phyloP scores from a whole-genome alignment of 2,888 invertebrate genomes.

The Ischnus inquisitorius region DNA sequence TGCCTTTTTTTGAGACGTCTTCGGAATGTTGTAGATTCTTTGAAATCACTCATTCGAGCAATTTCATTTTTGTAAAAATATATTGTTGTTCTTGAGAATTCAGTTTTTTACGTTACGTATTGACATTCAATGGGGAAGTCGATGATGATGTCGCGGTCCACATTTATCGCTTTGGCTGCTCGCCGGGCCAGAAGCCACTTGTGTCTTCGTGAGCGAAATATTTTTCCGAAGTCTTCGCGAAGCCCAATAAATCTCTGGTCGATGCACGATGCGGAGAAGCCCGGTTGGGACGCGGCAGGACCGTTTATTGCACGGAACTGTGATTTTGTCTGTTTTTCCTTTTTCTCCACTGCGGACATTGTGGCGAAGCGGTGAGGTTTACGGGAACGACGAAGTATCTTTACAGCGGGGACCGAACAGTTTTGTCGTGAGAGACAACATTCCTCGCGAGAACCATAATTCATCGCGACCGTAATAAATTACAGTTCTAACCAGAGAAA shows the following conservation, averaged over 20 bases:
- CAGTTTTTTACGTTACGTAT: too few species aligned
- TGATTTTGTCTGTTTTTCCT: background rate
- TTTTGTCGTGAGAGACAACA: background rate
- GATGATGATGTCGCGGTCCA: background rate
- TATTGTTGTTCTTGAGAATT: too few species aligned
- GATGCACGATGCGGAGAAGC: background rate
- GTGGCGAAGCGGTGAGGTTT: background rate
- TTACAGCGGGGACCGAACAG: background rate
- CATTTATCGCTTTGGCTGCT: background rate
- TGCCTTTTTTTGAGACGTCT: too few species aligned
- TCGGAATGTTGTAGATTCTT: too few species aligned
- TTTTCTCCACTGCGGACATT: background rate
- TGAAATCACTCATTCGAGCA: too few species aligned
- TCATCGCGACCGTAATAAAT: background rate
- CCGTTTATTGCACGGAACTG: background rate
- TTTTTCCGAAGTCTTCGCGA: constrained; percentile 35
- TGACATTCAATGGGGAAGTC: background rate
- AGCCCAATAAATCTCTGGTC: constrained; percentile 26
- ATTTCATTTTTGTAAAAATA: too few species aligned
- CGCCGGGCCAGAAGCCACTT: background rate
- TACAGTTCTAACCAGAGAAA: constrained; percentile 36
- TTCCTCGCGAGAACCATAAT: background rate
- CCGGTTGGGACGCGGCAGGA: background rate
- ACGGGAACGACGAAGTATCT: background rate
- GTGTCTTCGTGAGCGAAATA: constrained; percentile 32